These are phyloP conservation scores for Rhyacichthys aspro DNA, from an alignment of 2,797 vertebrate genomes.

Conservation along the genomic window DNA sequence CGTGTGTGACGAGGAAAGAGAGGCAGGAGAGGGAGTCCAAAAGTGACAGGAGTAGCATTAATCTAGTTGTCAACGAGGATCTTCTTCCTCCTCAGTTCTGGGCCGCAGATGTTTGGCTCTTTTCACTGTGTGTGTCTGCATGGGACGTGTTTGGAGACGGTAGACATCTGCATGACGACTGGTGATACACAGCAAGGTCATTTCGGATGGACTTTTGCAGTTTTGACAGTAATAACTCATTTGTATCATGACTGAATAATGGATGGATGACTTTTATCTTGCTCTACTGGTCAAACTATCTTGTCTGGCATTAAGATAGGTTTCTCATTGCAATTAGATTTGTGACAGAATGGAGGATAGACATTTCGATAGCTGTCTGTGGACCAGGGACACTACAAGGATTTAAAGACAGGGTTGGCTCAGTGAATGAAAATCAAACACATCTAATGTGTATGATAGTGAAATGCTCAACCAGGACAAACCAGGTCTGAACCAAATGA, in stretches of 20 bases:
- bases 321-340: too few relatives aligned
- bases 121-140: conserved; percentile 10
- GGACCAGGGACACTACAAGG: too few relatives aligned
- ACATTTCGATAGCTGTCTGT: too few relatives aligned
- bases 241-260: neutral
- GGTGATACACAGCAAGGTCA: conserved; percentile 6
- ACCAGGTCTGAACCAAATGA: too few relatives aligned
- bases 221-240: neutral
- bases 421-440: too few relatives aligned
- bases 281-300: too few relatives aligned
- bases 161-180: conserved; percentile 36
- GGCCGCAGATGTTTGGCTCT: conserved; percentile 62
- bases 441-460: too few relatives aligned
- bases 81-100: conserved; percentile 47
- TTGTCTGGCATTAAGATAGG: too few relatives aligned
- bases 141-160: conserved; percentile 19
- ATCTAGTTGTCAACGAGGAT: conserved; percentile 72
- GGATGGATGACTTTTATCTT: too few relatives aligned
- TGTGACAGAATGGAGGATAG: too few relatives aligned
- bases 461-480: too few relatives aligned
- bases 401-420: too few relatives aligned
- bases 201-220: neutral
- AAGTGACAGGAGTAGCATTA: conserved; percentile 66
- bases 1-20: neutral
- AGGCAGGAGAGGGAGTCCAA: conserved; percentile 35